phyloP scores from a whole-genome alignment of 2,888 invertebrate genomes.

The Orchesella flavescens region DNA sequence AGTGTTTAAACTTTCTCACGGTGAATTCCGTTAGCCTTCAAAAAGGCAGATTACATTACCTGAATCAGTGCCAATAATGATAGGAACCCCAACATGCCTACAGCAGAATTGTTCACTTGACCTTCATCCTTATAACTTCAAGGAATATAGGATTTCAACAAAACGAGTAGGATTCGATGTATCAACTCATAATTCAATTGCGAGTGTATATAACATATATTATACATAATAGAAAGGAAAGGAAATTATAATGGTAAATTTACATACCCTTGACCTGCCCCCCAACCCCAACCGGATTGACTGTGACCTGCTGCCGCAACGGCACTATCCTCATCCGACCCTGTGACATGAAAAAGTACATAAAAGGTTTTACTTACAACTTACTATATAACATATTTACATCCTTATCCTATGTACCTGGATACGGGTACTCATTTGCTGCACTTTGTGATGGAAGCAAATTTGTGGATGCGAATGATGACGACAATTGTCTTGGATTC shows the following conservation, averaged over 20 bases:
- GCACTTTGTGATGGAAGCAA: conserved; percentile 28
- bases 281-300: conserved; percentile 42
- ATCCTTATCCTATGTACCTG: neutral
- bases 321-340: conserved; percentile 39
- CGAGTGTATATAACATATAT: too few species aligned
- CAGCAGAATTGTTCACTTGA: conserved; percentile 42
- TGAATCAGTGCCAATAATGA: conserved; percentile 45
- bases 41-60: conserved; percentile 30
- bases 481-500: conserved; percentile 27
- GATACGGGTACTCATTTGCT: conserved; percentile 21
- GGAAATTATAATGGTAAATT: neutral
- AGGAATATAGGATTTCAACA: too few species aligned
- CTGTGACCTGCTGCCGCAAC: conserved; percentile 50
- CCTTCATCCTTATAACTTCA: conserved; percentile 26
- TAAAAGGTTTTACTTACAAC: too few species aligned
- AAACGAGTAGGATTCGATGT: too few species aligned
- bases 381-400: too few species aligned
- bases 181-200: neutral
- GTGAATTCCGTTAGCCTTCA: too few species aligned
- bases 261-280: conserved; percentile 10
- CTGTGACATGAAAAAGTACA: neutral
- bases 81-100: conserved; percentile 49
- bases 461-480: conserved; percentile 17
- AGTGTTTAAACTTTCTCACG: too few species aligned
- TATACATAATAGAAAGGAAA: neutral